Evolutionary conservation across 2,888 invertebrate genomes (phyloP).

Genomic region (Caenorhabditis macrosperma): DNA sequence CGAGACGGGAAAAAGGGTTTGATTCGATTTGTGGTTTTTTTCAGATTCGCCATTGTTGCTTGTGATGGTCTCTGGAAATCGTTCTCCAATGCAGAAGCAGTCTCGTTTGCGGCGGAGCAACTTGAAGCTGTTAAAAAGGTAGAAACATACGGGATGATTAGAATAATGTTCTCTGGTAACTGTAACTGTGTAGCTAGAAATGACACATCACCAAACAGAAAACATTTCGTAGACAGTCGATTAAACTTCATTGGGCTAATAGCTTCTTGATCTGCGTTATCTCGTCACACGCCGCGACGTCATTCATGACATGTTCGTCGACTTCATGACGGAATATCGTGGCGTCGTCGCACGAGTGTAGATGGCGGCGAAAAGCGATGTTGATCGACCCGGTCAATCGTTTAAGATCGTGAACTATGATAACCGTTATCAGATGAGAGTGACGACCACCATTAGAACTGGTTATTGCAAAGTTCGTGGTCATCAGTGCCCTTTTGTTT

Average conservation of each 20-base stretch:
- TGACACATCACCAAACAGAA: no score
- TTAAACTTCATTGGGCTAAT: neutral
- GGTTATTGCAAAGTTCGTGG: constrained; percentile 41
- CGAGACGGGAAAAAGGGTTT: neutral
- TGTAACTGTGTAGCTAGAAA: no score
- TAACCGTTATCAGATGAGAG: neutral
- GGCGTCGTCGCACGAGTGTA: constrained; percentile 12
- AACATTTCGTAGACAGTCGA: neutral
- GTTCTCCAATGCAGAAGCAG: constrained; percentile 81
- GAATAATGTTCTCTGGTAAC: neutral
- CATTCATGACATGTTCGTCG: constrained; percentile 18
- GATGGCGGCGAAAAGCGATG: constrained; percentile 16
- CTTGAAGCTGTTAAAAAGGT: constrained; percentile 62
- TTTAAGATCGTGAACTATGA: constrained; percentile 26
- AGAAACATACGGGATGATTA: neutral
- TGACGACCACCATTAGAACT: constrained; percentile 11
- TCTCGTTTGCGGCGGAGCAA: constrained; percentile 73
- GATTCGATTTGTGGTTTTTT: constrained; percentile 42
- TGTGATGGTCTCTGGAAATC: constrained; percentile 84
- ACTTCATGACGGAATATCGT: constrained; percentile 32
- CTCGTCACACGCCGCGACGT: constrained; percentile 1
- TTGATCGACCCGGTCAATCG: constrained; percentile 15
- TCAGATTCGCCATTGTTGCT: constrained; percentile 82
- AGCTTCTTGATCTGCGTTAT: neutral
- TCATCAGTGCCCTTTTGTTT: constrained; percentile 34